These are phyloP conservation scores for Sebastes fasciatus DNA, from an alignment of 2,113 vertebrate species.

Conservation along the genomic window DNA sequence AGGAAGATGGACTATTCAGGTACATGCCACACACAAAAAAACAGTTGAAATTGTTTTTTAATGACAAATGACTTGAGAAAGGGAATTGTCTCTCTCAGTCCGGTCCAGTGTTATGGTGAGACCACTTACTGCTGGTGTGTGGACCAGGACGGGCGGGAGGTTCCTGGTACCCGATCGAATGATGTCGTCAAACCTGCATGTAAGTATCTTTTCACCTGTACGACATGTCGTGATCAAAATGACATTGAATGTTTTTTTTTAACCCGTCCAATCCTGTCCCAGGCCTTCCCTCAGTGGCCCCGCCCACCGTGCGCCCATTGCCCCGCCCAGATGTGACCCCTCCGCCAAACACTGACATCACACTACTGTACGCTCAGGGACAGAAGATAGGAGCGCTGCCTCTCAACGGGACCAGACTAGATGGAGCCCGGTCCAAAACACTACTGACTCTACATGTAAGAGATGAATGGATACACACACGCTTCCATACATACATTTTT, in stretches of 20 bases:
- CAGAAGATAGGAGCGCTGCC: conserved; percentile 95
- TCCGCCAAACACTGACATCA: conserved; percentile 82
- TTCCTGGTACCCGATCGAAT: conserved; percentile 90
- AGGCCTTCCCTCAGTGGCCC: conserved; percentile 91
- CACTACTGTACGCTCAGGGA: conserved; percentile 95
- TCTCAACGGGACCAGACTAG: conserved; percentile 90
- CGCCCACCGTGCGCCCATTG: conserved; percentile 83
- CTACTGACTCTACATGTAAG: conserved; percentile 93
- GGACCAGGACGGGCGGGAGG: conserved; percentile 90
- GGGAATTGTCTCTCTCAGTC: conserved; percentile 49
- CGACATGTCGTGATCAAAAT: too few species aligned
- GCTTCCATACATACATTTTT: too few species aligned
- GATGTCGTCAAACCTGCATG: conserved; percentile 89
- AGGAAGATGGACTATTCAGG: conserved; percentile 86
- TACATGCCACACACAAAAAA: conserved; percentile 18
- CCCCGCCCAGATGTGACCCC: conserved; percentile 89
- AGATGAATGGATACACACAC: background rate
- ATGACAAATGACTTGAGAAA: background rate
- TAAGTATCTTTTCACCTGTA: conserved; percentile 76
- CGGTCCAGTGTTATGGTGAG: conserved; percentile 93
- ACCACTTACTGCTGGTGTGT: conserved; percentile 98
- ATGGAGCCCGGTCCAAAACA: conserved; percentile 86
- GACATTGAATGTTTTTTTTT: background rate
- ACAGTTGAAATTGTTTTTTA: background rate
- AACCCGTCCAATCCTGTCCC: background rate